phyloP scores from a whole-genome alignment of 37 sponge, comb jelly and placozoan genomes.

The Diacarnus erythraeanus region DNA sequence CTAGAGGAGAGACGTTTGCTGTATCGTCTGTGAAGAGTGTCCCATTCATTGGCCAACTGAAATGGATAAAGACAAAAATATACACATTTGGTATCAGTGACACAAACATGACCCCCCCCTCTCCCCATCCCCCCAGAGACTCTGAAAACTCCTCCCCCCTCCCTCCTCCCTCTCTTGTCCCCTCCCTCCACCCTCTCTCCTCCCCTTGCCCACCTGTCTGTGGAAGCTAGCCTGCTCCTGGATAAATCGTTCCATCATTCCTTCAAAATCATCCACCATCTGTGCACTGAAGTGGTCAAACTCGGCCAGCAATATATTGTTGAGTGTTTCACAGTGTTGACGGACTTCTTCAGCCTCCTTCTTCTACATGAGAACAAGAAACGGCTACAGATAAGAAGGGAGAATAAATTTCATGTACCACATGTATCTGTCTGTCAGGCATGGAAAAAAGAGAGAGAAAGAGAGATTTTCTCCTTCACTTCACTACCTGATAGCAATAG shows the following conservation, averaged over 20 bases:
- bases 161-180: not conserved
- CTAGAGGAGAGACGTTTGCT: not conserved
- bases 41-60: constrained; percentile 51
- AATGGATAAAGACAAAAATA: not conserved
- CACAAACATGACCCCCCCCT: too few species aligned
- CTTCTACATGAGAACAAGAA: constrained; percentile 51
- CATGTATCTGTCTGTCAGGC: too few species aligned
- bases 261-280: constrained; percentile 55
- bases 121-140: too few species aligned
- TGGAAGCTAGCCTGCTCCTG: constrained; percentile 68
- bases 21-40: constrained; percentile 17
- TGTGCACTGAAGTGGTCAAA: constrained; percentile 69
- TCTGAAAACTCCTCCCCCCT: too few species aligned
- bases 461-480: too few species aligned
- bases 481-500: too few species aligned
- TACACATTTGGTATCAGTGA: not conserved
- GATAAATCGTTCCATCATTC: constrained; percentile 36
- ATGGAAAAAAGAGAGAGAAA: too few species aligned
- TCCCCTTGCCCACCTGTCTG: constrained; percentile 29
- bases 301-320: constrained; percentile 83
- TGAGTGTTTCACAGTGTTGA: constrained; percentile 74
- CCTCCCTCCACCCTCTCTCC: not conserved
- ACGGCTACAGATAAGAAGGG: too few species aligned
- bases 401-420: too few species aligned
- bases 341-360: constrained; percentile 74